Evolutionary conservation across 2,113 vertebrate species (phyloP), one percentile per base, ranked within the genome.

Genomic region (Siniperca knerii): DNA sequence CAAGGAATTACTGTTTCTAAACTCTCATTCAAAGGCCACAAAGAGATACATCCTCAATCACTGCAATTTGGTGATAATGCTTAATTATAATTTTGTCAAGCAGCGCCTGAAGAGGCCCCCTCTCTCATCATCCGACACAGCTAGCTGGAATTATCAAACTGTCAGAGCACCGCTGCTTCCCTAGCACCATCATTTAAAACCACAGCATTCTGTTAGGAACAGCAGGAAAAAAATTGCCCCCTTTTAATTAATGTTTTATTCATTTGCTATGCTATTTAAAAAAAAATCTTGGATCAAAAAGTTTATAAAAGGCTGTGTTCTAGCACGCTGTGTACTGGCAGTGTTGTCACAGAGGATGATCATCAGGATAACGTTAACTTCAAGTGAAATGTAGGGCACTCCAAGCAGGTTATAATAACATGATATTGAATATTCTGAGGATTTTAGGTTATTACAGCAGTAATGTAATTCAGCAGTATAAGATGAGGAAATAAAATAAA

Each of bases 71-170:
- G 74, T 80, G 89, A 92, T 93, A 92, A 94, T 87, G 64, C 85
- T 81, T 91, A 84, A 93, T 94, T 92, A 86, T 92, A 85, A 93
- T 91, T 88, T 84, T 84, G 86, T 92, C 85, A 86, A 86, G 90
- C 67, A 37, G 88, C 15, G 84, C 82, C 85, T 93, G 88, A 91
- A 89, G 88, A 91, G 80, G 65, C 69, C 33, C 55, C 64, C 74
- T 44, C 70, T 80, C 81, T 87, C 79, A 82, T 84, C 83, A 85
- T 79, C 82, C 67, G 42, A 66, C 86, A 79, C 79, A 90, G 84
- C 87, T 44, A 9, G 70, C 66, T 67, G 66, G 57, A 84, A 89
- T 89, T 75, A 88, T 90, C 81, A 77, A 57, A 67, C 84, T 77
- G 83, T 85, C 83, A 78, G 82, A 84, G 82, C 77, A 75, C 60